A percentile compares a stretch with the other conserved stretches of the same genome.
phyloP scores from a whole-genome alignment of 2,797 vertebrate species.

The Acanthurus leucopareius region DNA sequence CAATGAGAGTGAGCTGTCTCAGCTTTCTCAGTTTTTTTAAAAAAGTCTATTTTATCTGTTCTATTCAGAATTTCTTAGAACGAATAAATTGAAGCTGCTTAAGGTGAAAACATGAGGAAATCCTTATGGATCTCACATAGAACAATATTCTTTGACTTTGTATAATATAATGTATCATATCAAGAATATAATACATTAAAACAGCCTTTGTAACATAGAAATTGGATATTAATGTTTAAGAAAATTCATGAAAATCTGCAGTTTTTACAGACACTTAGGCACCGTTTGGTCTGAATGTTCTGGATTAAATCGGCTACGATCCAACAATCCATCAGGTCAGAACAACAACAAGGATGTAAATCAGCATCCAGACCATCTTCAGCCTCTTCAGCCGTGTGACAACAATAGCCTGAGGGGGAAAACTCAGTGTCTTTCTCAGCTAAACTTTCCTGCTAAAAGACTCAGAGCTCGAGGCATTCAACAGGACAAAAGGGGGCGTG shows the following conservation, averaged over 20 bases:
- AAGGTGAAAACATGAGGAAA: not conserved
- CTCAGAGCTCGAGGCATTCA: conserved; percentile 42
- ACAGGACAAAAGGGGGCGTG: conserved; percentile 63
- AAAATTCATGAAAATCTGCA: no score
- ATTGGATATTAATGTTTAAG: not conserved
- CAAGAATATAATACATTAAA: conserved; percentile 6
- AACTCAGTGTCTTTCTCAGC: conserved; percentile 46
- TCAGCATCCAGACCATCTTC: conserved; percentile 11
- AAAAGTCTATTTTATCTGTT: not conserved
- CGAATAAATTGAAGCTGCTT: not conserved
- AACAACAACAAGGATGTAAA: conserved; percentile 27
- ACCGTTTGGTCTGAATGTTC: not conserved
- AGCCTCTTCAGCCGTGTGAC: not conserved
- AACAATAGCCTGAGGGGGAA: conserved; percentile 39
- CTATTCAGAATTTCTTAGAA: not conserved
- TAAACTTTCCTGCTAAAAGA: conserved; percentile 39
- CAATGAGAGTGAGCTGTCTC: not conserved
- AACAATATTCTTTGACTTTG: not conserved
- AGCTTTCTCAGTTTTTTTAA: no score
- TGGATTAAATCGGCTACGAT: not conserved
- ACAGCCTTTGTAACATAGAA: not conserved
- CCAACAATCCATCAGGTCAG: not conserved
- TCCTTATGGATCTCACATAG: not conserved
- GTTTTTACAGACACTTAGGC: not conserved
- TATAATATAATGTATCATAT: not conserved